A percentile compares a stretch with the other conserved stretches of the same genome.
These are phyloP conservation scores for Pomatorhinus ruficollis DNA, from an alignment of 2,113 vertebrate genomes.

Conservation along the genomic window DNA sequence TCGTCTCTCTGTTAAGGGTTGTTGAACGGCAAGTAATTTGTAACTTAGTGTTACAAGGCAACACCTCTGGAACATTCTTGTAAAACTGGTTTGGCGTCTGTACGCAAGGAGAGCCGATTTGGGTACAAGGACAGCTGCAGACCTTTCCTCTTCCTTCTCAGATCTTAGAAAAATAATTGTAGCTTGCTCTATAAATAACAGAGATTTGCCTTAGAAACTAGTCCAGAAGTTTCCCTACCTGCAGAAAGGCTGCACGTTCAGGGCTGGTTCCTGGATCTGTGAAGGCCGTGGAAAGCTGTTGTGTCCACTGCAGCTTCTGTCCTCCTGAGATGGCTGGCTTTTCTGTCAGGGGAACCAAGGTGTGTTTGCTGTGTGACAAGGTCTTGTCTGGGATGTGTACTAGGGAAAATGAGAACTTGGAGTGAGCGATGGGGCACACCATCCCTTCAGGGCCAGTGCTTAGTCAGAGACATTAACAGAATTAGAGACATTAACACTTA, in stretches of 20 bases:
- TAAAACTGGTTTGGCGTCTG: slow-evolving; percentile 41
- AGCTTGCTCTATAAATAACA: not conserved
- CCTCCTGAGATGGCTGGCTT: not conserved
- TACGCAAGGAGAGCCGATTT: not conserved
- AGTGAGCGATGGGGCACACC: not conserved
- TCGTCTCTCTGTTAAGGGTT: not conserved
- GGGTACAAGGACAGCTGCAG: not conserved
- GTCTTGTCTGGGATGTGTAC: not conserved
- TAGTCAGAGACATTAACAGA: not conserved
- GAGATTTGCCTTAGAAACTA: not conserved
- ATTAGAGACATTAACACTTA: not conserved
- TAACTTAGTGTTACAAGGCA: slow-evolving; percentile 46
- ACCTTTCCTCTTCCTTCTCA: not conserved
- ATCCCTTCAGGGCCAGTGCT: not conserved
- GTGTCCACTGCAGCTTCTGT: not conserved
- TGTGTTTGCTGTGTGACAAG: not conserved
- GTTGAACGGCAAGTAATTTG: slow-evolving; percentile 43
- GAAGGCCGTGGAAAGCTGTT: not conserved
- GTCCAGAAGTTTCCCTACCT: not conserved
- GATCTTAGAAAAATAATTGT: not conserved
- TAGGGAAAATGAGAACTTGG: not conserved
- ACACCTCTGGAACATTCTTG: slow-evolving; percentile 22
- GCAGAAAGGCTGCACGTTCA: not conserved
- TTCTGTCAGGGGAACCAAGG: not conserved
- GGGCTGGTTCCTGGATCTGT: not conserved